Percentiles rank a stretch among this genome's conserved stretches.
These are phyloP conservation scores for Cephus spinipes DNA, from an alignment of 2,888 invertebrate genomes.

Conservation along the genomic window DNA sequence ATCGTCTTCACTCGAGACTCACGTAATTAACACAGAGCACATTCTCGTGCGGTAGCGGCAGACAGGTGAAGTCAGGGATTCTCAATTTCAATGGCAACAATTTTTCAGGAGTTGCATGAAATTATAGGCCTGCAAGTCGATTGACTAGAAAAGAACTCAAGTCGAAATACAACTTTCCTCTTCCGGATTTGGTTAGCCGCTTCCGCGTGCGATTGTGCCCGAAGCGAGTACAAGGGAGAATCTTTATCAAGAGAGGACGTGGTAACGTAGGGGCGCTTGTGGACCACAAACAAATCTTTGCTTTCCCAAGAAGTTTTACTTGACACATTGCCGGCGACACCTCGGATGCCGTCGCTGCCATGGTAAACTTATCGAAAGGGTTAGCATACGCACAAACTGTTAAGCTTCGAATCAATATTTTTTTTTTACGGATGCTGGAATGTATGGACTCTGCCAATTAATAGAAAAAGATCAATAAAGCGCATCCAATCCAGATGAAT, in stretches of 20 bases:
- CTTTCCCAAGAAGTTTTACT: too few species aligned
- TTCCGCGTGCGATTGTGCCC: slow-evolving; percentile 35
- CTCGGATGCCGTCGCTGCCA: too few species aligned
- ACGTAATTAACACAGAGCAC: slow-evolving; percentile 53
- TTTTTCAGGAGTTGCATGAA: too few species aligned
- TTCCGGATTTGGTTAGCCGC: slow-evolving; percentile 55
- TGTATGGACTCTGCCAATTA: not conserved
- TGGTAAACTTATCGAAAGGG: too few species aligned
- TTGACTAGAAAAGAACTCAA: too few species aligned
- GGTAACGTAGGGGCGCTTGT: slow-evolving; percentile 25
- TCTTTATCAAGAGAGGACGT: slow-evolving; percentile 43
- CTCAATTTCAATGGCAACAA: slow-evolving; percentile 19
- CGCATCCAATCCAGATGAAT: too few species aligned
- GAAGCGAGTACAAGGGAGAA: slow-evolving; percentile 19
- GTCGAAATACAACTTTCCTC: slow-evolving; percentile 19
- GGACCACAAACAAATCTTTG: not conserved
- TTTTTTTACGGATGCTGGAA: not conserved
- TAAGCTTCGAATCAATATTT: not conserved
- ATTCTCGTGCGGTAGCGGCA: slow-evolving; percentile 32
- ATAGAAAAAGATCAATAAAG: too few species aligned
- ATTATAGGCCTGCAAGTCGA: too few species aligned
- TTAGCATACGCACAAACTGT: not conserved
- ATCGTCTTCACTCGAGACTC: slow-evolving; percentile 24
- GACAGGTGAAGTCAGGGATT: slow-evolving; percentile 46
- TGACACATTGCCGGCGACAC: too few species aligned